phyloP scores from a whole-genome alignment of 2,888 invertebrate genomes.

The Agriopis marginaria region DNA sequence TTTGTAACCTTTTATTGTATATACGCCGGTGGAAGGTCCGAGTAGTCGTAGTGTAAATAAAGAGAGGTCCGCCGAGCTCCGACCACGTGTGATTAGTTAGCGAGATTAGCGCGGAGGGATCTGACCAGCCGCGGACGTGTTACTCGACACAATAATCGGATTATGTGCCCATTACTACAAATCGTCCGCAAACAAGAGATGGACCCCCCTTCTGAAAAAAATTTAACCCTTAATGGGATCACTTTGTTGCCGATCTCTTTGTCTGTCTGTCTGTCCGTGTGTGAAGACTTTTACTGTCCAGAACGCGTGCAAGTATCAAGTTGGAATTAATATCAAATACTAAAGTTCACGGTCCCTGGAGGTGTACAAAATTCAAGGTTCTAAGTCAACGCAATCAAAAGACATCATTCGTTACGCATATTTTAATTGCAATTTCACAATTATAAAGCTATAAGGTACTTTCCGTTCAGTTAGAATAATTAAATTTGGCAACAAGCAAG shows the following conservation, averaged over 20 bases:
- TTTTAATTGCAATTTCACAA: too few relatives aligned
- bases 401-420: too few relatives aligned
- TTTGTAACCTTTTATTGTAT: not conserved
- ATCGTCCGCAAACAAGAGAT: slow-evolving; percentile 7
- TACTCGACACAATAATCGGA: slow-evolving; percentile 19
- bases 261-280: not conserved
- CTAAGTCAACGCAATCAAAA: too few relatives aligned
- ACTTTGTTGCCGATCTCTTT: not conserved
- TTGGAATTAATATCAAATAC: too few relatives aligned
- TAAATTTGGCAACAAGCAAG: too few relatives aligned
- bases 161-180: slow-evolving; percentile 15
- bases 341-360: too few relatives aligned
- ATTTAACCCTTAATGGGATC: too few relatives aligned
- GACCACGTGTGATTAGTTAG: not conserved
- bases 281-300: too few relatives aligned
- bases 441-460: too few relatives aligned
- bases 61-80: not conserved
- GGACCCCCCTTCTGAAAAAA: not conserved
- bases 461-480: too few relatives aligned
- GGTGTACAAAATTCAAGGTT: too few relatives aligned
- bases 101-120: not conserved
- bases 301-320: not conserved
- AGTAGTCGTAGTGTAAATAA: not conserved
- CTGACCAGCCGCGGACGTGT: slow-evolving; percentile 14
- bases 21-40: too few relatives aligned